phyloP scores from a whole-genome alignment of 2,113 vertebrate genomes.

The Triplophysa rosa region DNA sequence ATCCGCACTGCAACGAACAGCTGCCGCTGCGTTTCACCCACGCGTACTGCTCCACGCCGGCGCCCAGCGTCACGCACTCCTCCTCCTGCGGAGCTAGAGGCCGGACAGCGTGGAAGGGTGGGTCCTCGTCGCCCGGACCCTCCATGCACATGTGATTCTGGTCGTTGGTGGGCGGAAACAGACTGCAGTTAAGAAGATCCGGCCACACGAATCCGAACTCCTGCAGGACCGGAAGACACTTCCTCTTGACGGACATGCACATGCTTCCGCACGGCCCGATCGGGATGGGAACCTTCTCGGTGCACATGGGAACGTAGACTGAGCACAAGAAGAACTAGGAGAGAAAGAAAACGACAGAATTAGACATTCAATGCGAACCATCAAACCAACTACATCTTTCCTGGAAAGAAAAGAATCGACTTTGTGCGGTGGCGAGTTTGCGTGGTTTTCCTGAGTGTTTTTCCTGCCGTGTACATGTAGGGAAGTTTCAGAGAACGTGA shows the following conservation, averaged over 20 bases:
- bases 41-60: slow-evolving; percentile 86
- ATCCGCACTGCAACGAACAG: slow-evolving; percentile 93
- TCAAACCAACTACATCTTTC: not conserved
- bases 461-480: not conserved
- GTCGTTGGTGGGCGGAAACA: slow-evolving; percentile 96
- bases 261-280: slow-evolving; percentile 97
- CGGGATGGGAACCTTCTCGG: slow-evolving; percentile 96
- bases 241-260: slow-evolving; percentile 93
- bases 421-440: too few species aligned
- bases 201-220: slow-evolving; percentile 98
- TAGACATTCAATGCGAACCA: not conserved
- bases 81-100: slow-evolving; percentile 85
- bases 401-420: not conserved
- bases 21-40: slow-evolving; percentile 93
- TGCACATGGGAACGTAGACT: slow-evolving; percentile 98
- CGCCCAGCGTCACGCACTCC: slow-evolving; percentile 86
- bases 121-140: slow-evolving; percentile 91
- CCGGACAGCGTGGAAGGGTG: slow-evolving; percentile 80
- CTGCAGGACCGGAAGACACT: slow-evolving; percentile 91
- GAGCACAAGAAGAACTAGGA: slow-evolving; percentile 96
- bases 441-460: too few species aligned
- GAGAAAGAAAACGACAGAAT: slow-evolving; percentile 5
- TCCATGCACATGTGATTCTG: slow-evolving; percentile 99
- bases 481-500: slow-evolving; percentile 1
- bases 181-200: slow-evolving; percentile 93